Evolutionary conservation across 2,888 invertebrate species (phyloP).

Genomic region (Eretmocerus hayati): DNA sequence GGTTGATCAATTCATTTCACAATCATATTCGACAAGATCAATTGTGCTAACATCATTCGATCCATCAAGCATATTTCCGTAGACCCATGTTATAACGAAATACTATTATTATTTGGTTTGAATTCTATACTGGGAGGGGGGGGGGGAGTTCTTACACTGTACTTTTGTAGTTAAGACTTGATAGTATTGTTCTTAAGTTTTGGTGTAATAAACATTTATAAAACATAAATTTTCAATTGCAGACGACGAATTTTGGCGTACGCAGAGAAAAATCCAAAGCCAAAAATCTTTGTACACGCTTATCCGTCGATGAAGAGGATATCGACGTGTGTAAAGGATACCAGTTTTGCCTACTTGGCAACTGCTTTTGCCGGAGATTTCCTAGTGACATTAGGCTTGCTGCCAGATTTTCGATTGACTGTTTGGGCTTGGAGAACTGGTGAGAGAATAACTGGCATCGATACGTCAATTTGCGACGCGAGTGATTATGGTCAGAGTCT

Average conservation of each 20-base stretch:
- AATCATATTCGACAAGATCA: too few relatives aligned
- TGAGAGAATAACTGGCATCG: constrained; percentile 47
- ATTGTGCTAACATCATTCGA: too few relatives aligned
- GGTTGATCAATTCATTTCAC: too few relatives aligned
- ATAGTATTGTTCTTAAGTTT: too few relatives aligned
- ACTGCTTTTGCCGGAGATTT: constrained; percentile 32
- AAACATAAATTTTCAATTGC: not conserved
- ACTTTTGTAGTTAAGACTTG: too few relatives aligned
- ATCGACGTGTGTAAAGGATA: constrained; percentile 30
- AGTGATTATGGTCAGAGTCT: constrained; percentile 29
- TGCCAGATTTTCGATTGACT: constrained; percentile 47
- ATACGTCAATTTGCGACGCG: constrained; percentile 32
- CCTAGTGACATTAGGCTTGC: constrained; percentile 32
- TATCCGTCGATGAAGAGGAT: constrained; percentile 56
- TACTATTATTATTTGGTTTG: too few relatives aligned
- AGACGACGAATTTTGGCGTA: constrained; percentile 47
- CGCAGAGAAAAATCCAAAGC: constrained; percentile 55
- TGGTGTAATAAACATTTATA: too few relatives aligned
- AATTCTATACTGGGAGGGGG: too few relatives aligned
- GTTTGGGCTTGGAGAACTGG: constrained; percentile 66
- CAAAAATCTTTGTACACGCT: constrained; percentile 54
- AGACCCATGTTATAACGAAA: too few relatives aligned
- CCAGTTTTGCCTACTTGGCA: constrained; percentile 29
- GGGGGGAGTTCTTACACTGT: too few relatives aligned
- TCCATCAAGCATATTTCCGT: too few relatives aligned